Evolutionary conservation across 2,113 vertebrate species (phyloP).

Genomic region (Indri indri): DNA sequence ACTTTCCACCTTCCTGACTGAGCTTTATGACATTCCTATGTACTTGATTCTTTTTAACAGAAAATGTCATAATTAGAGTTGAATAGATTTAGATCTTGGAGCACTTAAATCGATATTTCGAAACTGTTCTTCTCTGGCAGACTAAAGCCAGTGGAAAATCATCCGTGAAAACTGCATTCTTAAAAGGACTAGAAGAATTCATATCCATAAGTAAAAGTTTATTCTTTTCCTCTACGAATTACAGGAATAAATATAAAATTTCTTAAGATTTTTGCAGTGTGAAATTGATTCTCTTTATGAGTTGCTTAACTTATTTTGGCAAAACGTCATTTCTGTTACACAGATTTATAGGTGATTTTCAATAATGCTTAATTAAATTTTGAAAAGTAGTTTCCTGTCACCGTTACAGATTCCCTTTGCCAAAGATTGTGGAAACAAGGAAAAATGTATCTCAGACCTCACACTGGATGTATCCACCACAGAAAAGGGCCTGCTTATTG

Average conservation of each 20-base stretch:
- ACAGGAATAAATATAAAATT: not conserved
- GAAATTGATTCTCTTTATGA: not conserved
- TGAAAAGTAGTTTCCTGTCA: not conserved
- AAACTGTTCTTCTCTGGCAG: not conserved
- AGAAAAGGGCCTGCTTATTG: slow-evolving; percentile 81
- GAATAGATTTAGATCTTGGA: not conserved
- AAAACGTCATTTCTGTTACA: not conserved
- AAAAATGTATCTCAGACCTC: slow-evolving; percentile 93
- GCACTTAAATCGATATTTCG: not conserved
- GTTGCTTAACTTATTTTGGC: not conserved
- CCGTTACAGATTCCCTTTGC: slow-evolving; percentile 91
- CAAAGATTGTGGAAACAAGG: slow-evolving; percentile 93
- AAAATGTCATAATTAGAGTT: not conserved
- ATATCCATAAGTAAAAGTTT: not conserved
- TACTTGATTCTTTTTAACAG: not conserved
- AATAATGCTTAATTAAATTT: not conserved
- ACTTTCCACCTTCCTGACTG: not conserved
- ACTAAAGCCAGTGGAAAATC: not conserved
- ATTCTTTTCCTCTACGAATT: not conserved
- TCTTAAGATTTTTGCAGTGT: not conserved
- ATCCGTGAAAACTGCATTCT: not conserved
- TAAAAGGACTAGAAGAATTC: not conserved
- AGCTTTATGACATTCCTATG: not conserved
- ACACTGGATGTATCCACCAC: slow-evolving; percentile 83
- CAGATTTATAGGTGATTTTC: not conserved